Percentiles rank a stretch among this genome's conserved stretches.
Evolutionary conservation across 1,140 invertebrate genomes (phyloP).

Genomic region (Heliconius hermathena): DNA sequence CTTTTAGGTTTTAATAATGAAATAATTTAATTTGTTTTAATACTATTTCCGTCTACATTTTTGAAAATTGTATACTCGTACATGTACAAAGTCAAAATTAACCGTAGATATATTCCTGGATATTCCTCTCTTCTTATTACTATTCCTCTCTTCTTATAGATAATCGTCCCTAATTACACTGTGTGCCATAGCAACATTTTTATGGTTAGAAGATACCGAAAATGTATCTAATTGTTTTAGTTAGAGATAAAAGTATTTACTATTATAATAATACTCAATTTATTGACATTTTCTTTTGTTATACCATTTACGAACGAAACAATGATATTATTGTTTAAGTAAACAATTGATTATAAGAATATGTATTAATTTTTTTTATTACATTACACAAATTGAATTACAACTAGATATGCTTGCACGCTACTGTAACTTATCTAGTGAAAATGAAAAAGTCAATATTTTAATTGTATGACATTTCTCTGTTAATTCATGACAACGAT

Average conservation of each 20-base stretch:
- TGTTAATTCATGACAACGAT: neutral
- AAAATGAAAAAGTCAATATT: neutral
- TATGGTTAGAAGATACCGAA: neutral
- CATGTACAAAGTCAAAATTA: neutral
- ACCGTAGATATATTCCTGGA: too few species aligned
- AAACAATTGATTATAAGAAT: neutral
- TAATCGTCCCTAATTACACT: neutral
- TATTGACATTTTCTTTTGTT: neutral
- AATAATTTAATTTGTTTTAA: too few species aligned
- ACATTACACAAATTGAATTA: slow-evolving; percentile 11
- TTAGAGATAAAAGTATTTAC: too few species aligned
- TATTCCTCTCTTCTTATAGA: neutral
- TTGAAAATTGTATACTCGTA: too few species aligned
- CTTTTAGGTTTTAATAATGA: too few species aligned
- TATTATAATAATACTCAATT: too few species aligned
- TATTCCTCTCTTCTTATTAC: too few species aligned
- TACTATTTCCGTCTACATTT: too few species aligned
- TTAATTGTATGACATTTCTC: too few species aligned
- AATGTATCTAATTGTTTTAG: neutral
- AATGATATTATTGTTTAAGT: neutral
- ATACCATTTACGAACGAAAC: neutral
- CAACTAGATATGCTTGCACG: neutral
- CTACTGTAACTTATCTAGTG: neutral
- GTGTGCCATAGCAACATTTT: neutral
- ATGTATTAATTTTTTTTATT: neutral